Base-by-base conservation (phyloP, 2,888 invertebrate genomes). In the Cryptophagus acutangulus region DNA sequence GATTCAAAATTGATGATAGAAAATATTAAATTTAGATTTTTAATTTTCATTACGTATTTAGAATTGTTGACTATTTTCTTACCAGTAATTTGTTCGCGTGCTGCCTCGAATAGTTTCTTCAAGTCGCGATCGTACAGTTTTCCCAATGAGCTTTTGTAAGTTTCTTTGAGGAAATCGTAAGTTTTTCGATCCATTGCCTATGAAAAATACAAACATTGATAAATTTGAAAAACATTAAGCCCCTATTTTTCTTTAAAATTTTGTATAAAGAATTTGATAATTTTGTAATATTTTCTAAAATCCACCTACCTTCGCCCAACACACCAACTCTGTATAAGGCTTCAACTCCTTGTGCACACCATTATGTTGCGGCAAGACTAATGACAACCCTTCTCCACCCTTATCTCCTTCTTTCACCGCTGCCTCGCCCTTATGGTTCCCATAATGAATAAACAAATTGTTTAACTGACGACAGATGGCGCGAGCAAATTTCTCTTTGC, bases 381-480 rank as follows among this genome's bases (percentile, higher is more conserved):
- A 18, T n/a, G n/a, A n/a, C 25, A 58, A 70, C 28, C 81, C 80
- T 43, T 71, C 70, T 2, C 69, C 57, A 37, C 58, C 66, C 47
- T 71, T 71, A 45, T 76, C 65, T n/a, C n/a, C n/a, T n/a, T n/a
- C n/a, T n/a, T n/a, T n/a, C n/a, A n/a, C n/a, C n/a, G n/a, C n/a
- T 12, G 74, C 71, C 55, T 85, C 85, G 0, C 82, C 84, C 45
- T 81, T 74, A 63, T 87, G 76, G 65, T 77, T 78, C 37, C 80
- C 94, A 73, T 93, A 81, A 71, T 96, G 93, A 59, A 94, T 91
- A 55, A 97, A 92, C 36, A 92, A 76, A 73, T 96, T 95, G 67
- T 94, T 94, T 36, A 97, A 75, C 68, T 96, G 93, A 13, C 93
- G 79, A 44, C 87, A 85, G 38, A 96, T 79, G 30, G 85, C 82